phyloP scores from a whole-genome alignment of 2,888 invertebrate genomes.

The Drosophila suboccidentalis region DNA sequence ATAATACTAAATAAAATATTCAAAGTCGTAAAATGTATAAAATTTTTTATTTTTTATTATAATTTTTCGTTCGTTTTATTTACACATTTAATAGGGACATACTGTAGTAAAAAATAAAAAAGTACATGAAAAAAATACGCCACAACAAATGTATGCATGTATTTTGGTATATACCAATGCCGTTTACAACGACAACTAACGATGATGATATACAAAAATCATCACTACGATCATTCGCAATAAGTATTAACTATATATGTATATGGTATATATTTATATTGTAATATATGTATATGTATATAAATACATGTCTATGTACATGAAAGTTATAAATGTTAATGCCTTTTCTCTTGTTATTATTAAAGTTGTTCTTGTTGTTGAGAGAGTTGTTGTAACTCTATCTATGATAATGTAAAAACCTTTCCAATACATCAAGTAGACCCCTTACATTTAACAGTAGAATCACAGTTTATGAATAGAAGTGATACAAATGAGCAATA shows the following conservation, averaged over 20 bases:
- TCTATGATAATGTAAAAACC: constrained; percentile 2
- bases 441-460: constrained; percentile 53
- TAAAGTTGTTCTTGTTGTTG: background rate
- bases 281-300: constrained; percentile 9
- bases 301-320: constrained; percentile 23
- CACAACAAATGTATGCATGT: constrained; percentile 8
- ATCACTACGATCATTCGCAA: constrained; percentile 20
- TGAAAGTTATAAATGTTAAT: constrained; percentile 9
- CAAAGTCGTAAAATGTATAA: constrained; percentile 4
- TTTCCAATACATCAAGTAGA: constrained; percentile 11
- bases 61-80: constrained; percentile 53
- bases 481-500: background rate
- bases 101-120: constrained; percentile 32
- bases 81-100: constrained; percentile 56
- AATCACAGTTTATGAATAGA: constrained; percentile 69
- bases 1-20: background rate
- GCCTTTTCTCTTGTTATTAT: background rate
- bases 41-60: constrained; percentile 36
- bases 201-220: constrained; percentile 24
- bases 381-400: constrained; percentile 4
- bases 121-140: constrained; percentile 47
- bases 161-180: constrained; percentile 54
- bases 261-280: background rate
- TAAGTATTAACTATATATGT: constrained; percentile 14
- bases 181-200: constrained; percentile 48